Percentiles rank a stretch among this genome's conserved stretches.
These are phyloP conservation scores for Drosophila kambysellisi DNA, from an alignment of 2,888 invertebrate genomes.

Conservation along the genomic window DNA sequence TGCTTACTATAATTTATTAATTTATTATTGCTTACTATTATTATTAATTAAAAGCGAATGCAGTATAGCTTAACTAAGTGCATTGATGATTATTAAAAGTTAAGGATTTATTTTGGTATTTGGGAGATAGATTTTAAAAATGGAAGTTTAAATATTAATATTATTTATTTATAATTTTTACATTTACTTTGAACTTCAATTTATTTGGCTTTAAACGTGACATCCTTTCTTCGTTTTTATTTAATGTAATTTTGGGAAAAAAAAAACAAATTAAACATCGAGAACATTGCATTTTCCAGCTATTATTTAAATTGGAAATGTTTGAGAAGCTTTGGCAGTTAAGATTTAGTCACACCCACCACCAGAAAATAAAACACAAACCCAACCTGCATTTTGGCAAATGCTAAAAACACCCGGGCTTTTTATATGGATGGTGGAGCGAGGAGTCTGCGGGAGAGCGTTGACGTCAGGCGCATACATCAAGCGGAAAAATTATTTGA, in stretches of 20 bases:
- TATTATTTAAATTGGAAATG: constrained; percentile 29
- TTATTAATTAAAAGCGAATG: not conserved
- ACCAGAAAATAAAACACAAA: not conserved
- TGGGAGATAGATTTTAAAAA: not conserved
- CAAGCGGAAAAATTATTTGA: constrained; percentile 70
- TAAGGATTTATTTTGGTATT: not conserved
- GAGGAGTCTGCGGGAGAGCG: constrained; percentile 9
- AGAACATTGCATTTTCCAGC: constrained; percentile 4
- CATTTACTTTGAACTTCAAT: not conserved
- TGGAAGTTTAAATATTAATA: not conserved
- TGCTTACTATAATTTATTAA: not conserved
- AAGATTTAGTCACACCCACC: constrained; percentile 4
- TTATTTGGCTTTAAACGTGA: not conserved
- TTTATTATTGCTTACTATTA: too few species aligned
- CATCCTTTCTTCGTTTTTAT: not conserved
- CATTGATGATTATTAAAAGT: not conserved
- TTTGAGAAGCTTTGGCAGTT: constrained; percentile 21
- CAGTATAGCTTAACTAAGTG: too few species aligned
- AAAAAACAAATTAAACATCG: not conserved
- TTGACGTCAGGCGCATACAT: constrained; percentile 49
- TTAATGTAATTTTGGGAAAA: not conserved
- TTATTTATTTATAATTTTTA: not conserved
- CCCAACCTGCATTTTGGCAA: constrained; percentile 4
- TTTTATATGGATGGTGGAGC: constrained; percentile 21
- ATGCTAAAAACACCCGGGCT: constrained; percentile 1